Percentiles rank a stretch among this genome's conserved stretches.
Evolutionary conservation across 2,113 vertebrate genomes (phyloP).

Genomic region (Beaufortia kweichowensis): DNA sequence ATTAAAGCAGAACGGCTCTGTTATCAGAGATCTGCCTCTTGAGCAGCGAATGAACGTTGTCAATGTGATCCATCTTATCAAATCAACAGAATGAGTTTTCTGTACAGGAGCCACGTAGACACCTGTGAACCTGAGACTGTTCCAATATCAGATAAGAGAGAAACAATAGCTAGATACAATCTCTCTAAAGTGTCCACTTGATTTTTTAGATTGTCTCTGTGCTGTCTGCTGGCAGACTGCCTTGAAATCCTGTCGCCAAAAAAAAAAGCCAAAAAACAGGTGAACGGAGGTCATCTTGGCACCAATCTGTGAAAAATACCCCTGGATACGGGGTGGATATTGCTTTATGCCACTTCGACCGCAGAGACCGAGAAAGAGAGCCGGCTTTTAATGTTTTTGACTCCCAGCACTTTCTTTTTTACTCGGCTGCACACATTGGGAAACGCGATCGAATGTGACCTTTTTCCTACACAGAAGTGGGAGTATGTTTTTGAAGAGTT

Average conservation of each 20-base stretch:
- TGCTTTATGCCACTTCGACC: constrained; percentile 14
- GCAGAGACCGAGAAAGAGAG: constrained; percentile 22
- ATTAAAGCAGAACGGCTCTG: not conserved
- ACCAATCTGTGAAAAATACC: constrained; percentile 22
- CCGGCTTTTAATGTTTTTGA: constrained; percentile 26
- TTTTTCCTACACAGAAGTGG: constrained; percentile 44
- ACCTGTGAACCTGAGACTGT: constrained; percentile 26
- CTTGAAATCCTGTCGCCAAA: constrained; percentile 20
- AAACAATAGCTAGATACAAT: constrained; percentile 37
- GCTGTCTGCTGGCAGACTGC: constrained; percentile 15
- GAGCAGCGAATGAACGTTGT: constrained; percentile 2
- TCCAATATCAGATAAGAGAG: constrained; percentile 40
- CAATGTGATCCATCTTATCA: constrained; percentile 27
- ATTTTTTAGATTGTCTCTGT: constrained; percentile 33
- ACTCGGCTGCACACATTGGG: constrained; percentile 7
- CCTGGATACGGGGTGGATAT: constrained; percentile 18
- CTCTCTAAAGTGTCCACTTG: constrained; percentile 31
- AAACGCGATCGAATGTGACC: constrained; percentile 38
- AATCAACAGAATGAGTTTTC: constrained; percentile 42
- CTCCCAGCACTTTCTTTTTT: constrained; percentile 25
- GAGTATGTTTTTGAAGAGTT: constrained; percentile 44
- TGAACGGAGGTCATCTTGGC: constrained; percentile 6
- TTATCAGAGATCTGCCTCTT: not conserved
- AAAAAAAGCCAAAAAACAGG: not conserved
- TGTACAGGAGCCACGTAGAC: not conserved